Evolutionary conservation across 2,888 invertebrate species (phyloP), one percentile per base, ranked within the genome.

Genomic region (Cremastinae sp.): DNA sequence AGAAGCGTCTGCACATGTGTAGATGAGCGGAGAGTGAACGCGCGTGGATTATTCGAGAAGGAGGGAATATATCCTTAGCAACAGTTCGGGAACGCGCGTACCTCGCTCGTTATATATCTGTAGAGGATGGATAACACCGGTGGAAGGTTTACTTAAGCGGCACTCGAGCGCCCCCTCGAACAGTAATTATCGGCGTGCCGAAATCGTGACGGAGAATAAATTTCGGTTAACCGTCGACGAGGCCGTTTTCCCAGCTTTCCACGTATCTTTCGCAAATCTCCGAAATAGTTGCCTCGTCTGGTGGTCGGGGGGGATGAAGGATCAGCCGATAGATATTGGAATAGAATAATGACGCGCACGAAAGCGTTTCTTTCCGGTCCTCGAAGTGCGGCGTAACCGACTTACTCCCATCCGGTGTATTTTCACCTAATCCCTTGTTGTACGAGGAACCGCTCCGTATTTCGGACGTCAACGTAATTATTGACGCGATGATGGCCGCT

Each of bases 191-290:
- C 81, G 79, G 74, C 62, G 56, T 56, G 66, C 75, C 56, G 70
- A 73, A 78, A 80, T 78, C 83, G 80, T 83, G 82, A 75, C 74
- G 75, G 62, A 78, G 83, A 83, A 84, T 83, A 84, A 80, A 84
- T 83, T 84, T 81, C 64, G 73, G 74, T 78, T 74, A 78, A 73
- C 74, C 68, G 14, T 54, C 64, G 54, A 68, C 68, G 49, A 54
- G 54, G 71, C 61, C 59, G 62, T 12, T 47, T 59, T 28, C 38
- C 18, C 43, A 36, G 20, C 16, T 65, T 59, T 58, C 38, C 36
- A 8, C 58, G n/a, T n/a, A 45, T 18, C n/a, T 28, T 28, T 28
- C 28, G 28, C 28, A 28, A 28, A 28, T 3, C 2, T 5, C 5
- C 28, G 5, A 28, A 28, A 28, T 28, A 3, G 28, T 28, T 28